Conservation (phyloP, 2,797 vertebrate species). For the Tinamus major region DNA sequence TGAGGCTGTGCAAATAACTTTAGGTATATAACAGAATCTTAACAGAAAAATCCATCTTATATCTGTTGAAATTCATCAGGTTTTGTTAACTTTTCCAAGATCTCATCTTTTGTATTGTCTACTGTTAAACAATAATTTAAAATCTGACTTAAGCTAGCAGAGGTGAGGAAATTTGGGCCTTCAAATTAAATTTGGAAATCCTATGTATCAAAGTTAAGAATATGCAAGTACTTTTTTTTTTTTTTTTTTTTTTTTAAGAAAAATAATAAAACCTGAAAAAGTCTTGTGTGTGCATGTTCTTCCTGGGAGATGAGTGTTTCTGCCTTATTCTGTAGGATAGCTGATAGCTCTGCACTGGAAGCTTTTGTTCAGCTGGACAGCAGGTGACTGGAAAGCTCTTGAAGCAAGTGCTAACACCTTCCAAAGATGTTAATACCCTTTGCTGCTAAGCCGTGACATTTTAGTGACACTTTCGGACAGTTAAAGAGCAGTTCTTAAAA, state of each 20-base stretch:
- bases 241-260: background rate
- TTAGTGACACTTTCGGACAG: background rate
- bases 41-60: constrained; percentile 21
- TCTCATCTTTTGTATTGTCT: background rate
- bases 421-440: background rate
- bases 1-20: constrained; percentile 39
- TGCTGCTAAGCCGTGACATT: background rate
- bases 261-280: background rate
- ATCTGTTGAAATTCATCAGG: background rate
- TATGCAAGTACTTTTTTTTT: fast-evolving
- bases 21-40: background rate
- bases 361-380: background rate
- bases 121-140: background rate
- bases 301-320: background rate
- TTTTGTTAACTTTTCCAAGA: background rate
- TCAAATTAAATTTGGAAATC: background rate
- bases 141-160: background rate
- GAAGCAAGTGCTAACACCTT: background rate
- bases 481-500: background rate
- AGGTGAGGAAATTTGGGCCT: background rate
- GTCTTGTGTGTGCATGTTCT: background rate
- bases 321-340: background rate
- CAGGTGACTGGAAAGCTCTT: background rate
- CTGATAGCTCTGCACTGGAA: background rate
- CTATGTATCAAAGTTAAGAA: background rate